These are phyloP conservation scores for Cheilosia grossa DNA, from an alignment of 2,888 invertebrate species.

Conservation along the genomic window DNA sequence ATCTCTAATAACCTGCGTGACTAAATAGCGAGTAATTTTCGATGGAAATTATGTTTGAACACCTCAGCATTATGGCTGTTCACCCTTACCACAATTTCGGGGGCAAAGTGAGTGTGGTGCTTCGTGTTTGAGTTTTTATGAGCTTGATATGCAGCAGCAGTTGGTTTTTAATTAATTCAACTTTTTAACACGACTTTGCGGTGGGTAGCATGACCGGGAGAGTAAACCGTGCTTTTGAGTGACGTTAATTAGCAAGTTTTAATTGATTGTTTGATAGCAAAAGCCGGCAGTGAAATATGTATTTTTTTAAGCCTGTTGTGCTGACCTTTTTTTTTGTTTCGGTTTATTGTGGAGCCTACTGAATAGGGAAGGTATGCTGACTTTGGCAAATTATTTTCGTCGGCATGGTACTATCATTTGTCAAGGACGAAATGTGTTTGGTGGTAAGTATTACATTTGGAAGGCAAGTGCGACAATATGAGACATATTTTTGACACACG, in stretches of 20 bases:
- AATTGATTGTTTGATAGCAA: conserved; percentile 31
- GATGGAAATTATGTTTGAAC: conserved; percentile 45
- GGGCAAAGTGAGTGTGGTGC: neutral
- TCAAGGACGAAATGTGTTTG: too few relatives aligned
- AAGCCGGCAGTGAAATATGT: neutral
- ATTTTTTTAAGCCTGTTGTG: neutral
- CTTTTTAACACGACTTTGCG: neutral
- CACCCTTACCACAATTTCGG: neutral
- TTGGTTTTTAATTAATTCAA: conserved; percentile 63
- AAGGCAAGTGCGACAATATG: too few relatives aligned
- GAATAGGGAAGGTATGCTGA: neutral
- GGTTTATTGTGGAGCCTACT: conserved; percentile 9
- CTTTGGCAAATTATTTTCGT: neutral
- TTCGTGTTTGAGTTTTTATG: conserved; percentile 42
- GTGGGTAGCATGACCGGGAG: neutral
- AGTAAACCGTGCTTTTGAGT: neutral
- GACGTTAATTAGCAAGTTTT: conserved; percentile 51
- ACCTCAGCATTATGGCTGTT: neutral
- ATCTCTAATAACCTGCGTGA: neutral
- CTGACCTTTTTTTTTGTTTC: conserved; percentile 20
- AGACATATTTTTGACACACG: too few relatives aligned
- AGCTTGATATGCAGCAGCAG: conserved; percentile 49
- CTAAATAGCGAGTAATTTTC: conserved; percentile 12
- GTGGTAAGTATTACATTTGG: too few relatives aligned
- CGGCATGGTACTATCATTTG: too few relatives aligned